A percentile compares a stretch with the other conserved stretches of the same genome.
Evolutionary conservation across 2,888 invertebrate species (phyloP).

Genomic region (Yponomeuta malinellus): DNA sequence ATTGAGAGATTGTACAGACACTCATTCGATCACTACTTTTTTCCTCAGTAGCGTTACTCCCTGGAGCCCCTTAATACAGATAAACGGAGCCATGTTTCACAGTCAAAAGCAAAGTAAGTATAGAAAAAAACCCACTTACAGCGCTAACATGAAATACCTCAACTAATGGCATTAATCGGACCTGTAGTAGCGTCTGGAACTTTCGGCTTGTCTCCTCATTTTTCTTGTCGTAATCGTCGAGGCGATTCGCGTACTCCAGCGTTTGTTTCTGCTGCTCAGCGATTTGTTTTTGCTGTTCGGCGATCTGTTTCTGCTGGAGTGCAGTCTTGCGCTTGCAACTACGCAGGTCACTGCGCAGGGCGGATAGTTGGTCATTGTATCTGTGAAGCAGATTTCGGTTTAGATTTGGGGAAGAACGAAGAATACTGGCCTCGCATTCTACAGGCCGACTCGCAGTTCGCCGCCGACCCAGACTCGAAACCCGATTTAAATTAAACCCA

Average conservation of each 20-base stretch:
- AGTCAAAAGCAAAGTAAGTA: neutral
- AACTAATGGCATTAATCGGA: conserved; percentile 34
- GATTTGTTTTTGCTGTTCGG: conserved; percentile 83
- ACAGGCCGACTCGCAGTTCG: conserved; percentile 48
- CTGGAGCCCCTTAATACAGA: neutral
- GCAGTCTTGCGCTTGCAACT: conserved; percentile 88
- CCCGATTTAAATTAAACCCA: conserved; percentile 27
- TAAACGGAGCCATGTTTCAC: neutral
- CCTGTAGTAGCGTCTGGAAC: conserved; percentile 90
- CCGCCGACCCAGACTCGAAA: conserved; percentile 70
- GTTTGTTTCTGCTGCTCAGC: conserved; percentile 85
- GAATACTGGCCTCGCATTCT: no score
- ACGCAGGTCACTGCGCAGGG: conserved; percentile 85
- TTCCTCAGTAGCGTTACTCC: no score
- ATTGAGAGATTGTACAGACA: no score
- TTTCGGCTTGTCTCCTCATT: conserved; percentile 93
- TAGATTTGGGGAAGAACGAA: no score
- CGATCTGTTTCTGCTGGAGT: conserved; percentile 89
- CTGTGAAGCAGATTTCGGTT: conserved; percentile 41
- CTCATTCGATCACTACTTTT: no score
- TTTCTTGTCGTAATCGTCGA: conserved; percentile 93
- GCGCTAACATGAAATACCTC: conserved; percentile 7
- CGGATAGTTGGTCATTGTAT: conserved; percentile 88
- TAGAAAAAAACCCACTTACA: neutral
- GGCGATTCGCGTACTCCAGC: conserved; percentile 86